These are phyloP conservation scores for Setipinna tenuifilis DNA, from an alignment of 2,797 vertebrate genomes.

Conservation along the genomic window DNA sequence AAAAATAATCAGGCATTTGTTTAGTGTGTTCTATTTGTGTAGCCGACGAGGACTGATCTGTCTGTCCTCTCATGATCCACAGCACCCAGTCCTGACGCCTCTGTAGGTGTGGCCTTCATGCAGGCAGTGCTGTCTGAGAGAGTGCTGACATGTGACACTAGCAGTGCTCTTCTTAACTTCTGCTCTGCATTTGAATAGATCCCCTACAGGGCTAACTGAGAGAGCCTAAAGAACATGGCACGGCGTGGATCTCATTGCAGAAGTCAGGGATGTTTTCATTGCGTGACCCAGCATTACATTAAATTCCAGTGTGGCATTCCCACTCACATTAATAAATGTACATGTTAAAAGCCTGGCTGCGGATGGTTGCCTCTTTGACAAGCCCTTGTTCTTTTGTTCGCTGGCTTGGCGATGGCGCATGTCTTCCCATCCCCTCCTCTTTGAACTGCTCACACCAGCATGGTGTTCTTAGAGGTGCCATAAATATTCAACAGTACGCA, in stretches of 20 bases:
- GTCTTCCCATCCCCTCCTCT: constrained; percentile 63
- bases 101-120: background rate
- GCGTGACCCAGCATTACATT: constrained; percentile 50
- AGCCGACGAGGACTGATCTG: background rate
- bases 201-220: background rate
- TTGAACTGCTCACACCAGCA: constrained; percentile 46
- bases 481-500: constrained; percentile 65
- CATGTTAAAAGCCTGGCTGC: background rate
- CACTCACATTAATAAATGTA: constrained; percentile 5
- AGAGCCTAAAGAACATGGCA: background rate
- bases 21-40: constrained; percentile 1
- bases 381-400: constrained; percentile 55
- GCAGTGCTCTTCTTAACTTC: constrained; percentile 43
- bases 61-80: background rate
- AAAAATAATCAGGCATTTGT: background rate
- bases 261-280: constrained; percentile 43
- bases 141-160: background rate
- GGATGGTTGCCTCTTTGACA: constrained; percentile 47
- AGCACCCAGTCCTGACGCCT: constrained; percentile 7
- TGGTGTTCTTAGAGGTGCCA: constrained; percentile 44
- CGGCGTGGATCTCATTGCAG: background rate
- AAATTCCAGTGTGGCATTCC: constrained; percentile 44
- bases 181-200: background rate
- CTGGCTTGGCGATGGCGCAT: constrained; percentile 36
- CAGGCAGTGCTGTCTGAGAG: background rate